Base-by-base conservation (phyloP, 2,888 invertebrate genomes). In the Steinernema hermaphroditum region DNA sequence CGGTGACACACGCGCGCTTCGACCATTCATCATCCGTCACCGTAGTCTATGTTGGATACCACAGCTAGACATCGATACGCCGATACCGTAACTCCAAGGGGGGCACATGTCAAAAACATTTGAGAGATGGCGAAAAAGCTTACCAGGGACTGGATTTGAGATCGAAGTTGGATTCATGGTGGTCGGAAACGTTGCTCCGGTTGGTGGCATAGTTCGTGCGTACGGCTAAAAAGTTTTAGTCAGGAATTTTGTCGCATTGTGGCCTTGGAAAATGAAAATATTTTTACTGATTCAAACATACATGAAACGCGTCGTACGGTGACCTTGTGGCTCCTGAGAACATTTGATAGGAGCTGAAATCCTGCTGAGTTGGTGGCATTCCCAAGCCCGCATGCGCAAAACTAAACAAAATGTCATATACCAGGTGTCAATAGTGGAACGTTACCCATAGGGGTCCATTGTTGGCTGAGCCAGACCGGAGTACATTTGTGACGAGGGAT, bases 371-470 rank as follows among this genome's bases (percentile, higher is more conserved):
- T 14, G 77, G 77, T 8, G 79, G 69, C 81, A 82, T 82, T 32
- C 77, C 76, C 16, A 80, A 73, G 8, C 76, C 76, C n/a, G 76
- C 69, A 70, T 78, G 74, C 19, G 77, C 71, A 70, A 84, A 81
- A 2, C 79, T 79, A 37, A 37, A 37, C 76, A 44, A 19, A 54
- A 46, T 22, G 16, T 74, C 44, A 74, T n/a, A 44, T 70, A 24
- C 27, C 29, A 14, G 32, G n/a, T 41, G n/a, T n/a, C n/a, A n/a
- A 8, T 19, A 16, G 50, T 43, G 44, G 57, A 22, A n/a, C 70
- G 74, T 76, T 72, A 82, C 81, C 77, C 74, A 71, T 83, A 84
- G 14, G 81, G 82, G 75, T 84, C 84, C 80, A 83, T 82, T 29
- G 78, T 70, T 27, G 73, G 78, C 71, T 79, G 81, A 70, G 24